Evolutionary conservation across 2,113 vertebrate species (phyloP), one percentile per base, ranked within the genome.

Genomic region (Myiagra hebetior): DNA sequence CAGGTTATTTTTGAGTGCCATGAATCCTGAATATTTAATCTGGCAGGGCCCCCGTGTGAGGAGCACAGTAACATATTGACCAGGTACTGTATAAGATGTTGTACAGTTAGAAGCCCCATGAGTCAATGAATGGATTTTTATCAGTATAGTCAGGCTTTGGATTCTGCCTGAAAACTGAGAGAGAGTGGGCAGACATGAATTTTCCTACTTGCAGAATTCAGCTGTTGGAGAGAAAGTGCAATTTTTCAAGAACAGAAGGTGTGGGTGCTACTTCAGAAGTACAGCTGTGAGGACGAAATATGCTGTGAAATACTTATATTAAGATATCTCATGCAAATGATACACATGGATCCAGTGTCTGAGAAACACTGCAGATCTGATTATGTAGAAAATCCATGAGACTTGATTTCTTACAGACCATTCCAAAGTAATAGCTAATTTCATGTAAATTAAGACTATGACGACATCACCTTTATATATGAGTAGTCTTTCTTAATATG

Each of bases 231-330:
- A 87, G 77, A 89, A 83, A 94, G 46, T 60, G 41, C 11, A 49
- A 26, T 80, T 87, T 96, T 89, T 92, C 60, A 46, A 64, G 91
- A 87, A 67, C 87, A 95, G 78, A 93, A 89, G 41, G 63, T 94
- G 59, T 77, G 87, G 67, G 63, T 67, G 50, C 78, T 93, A 42
- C 50, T 91, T 95, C 79, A 90, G 85, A 88, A 73, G 44, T 81
- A 47, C 59, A 78, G 76, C 55, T 91, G 82, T 84, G 64, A 88
- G 59, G 26, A 85, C 46, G 28, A 96, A 91, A 88, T 88, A 87
- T 30, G 60, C 78, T 68, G 72, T 86, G 68, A 91, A 95, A 70
- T 59, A 63, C 63, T 89, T 90, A 72, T 55, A 93, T 96, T 88
- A 85, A 91, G 62, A 75, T 82, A 62, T 53, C 55, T 89, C 21